Evolutionary conservation across 2,797 vertebrate species (phyloP), one percentile per base, ranked within the genome.

Genomic region (Toxotes lorentzi): DNA sequence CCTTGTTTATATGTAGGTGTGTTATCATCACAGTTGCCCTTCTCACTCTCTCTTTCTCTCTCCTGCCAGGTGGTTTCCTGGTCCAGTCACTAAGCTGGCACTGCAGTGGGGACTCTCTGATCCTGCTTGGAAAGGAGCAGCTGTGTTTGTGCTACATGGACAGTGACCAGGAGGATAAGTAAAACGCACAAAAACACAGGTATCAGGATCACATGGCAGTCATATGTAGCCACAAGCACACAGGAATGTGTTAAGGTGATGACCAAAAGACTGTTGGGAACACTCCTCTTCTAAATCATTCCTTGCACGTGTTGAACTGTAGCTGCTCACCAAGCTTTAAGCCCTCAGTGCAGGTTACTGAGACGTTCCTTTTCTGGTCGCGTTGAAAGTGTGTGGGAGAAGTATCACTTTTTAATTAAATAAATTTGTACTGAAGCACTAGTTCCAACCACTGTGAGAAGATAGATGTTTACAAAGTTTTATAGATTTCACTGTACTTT

Each of bases 121-220:
- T 94, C 8, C 94, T 99, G 34, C 83, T 98, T 40, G 96, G 96
- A 34, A 99, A 98, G 86, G 97, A 99, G 8, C 95, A 96, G 86
- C 94, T 98, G 69, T 99, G 98, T 76, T 88, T 99, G 70, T 99
- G 97, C 84, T 99, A 97, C 92, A 95, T 99, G 87, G 97, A 97
- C 63, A 90, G 86, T 11, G 90, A 92, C 0, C 93, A 95, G 68
- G 92, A 95, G 21, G 86, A 93, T 40, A 86, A 91, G 73, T 91
- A 62, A 77, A 76, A 34, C 0, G 48, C n/a, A 59, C 61, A 57
- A 23, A 79, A 14, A 35, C 43, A 50, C 23, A 63, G n/a, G 1
- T 48, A 63, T 67, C 7, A 10, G 63, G 23, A 70, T 40, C 7
- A 34, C 43, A 27, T 73, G 56, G 53, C 54, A 30, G 1, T 68